Conservation (phyloP, 2,888 invertebrate genomes). For the Alentia gelatinosa region DNA sequence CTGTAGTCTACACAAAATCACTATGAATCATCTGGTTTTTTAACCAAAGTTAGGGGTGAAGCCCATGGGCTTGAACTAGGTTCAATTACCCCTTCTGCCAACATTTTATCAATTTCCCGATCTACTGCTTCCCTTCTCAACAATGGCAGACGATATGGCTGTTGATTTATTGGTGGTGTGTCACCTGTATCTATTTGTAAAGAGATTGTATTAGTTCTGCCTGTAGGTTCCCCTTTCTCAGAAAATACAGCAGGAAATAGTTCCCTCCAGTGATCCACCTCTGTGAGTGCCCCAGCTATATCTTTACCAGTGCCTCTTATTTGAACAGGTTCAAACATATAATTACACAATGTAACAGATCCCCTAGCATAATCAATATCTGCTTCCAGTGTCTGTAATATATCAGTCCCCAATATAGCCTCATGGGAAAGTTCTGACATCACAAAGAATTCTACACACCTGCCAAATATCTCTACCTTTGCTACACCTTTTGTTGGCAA, state of each 20-base stretch:
- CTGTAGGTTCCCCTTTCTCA: neutral
- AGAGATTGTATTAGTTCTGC: neutral
- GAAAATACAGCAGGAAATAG: neutral
- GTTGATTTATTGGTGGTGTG: neutral
- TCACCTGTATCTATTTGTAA: neutral
- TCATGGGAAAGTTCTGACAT: neutral
- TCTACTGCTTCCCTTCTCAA: neutral
- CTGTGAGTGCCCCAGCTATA: neutral
- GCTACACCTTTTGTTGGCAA: neutral
- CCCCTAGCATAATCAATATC: neutral
- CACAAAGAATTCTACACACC: neutral
- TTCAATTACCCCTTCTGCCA: neutral
- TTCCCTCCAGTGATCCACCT: neutral
- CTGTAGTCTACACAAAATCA: neutral
- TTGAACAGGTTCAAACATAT: neutral
- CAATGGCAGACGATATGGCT: neutral
- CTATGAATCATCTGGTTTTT: neutral
- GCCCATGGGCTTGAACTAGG: neutral
- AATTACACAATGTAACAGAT: neutral
- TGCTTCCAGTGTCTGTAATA: neutral
- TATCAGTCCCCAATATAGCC: neutral
- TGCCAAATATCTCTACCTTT: neutral
- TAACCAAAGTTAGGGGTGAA: neutral
- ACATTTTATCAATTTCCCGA: neutral
- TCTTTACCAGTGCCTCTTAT: neutral